Conservation (phyloP, 2,797 vertebrate species). For the Myiotriccus ornatus region DNA sequence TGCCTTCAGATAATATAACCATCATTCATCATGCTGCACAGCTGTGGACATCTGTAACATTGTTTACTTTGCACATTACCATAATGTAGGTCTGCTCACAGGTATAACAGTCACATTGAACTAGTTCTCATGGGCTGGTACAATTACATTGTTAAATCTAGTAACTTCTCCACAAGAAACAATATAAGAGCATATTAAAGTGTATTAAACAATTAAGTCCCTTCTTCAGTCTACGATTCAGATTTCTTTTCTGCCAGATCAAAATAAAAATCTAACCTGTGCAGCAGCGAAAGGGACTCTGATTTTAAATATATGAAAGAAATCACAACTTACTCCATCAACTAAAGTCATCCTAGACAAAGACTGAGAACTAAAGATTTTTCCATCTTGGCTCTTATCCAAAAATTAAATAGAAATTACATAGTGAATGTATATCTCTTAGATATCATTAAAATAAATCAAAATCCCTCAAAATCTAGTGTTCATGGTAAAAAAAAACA, state of each 20-base stretch:
- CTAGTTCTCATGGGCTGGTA: not conserved
- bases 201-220: not conserved
- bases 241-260: not conserved
- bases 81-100: not conserved
- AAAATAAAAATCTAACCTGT: not conserved
- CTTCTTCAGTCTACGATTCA: not conserved
- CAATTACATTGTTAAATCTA: not conserved
- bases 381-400: not conserved
- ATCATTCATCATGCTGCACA: not conserved
- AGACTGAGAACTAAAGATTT: not conserved
- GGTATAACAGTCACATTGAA: not conserved
- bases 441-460: not conserved
- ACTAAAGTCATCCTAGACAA: not conserved
- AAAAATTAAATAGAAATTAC: not conserved
- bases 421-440: not conserved
- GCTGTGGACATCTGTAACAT: not conserved
- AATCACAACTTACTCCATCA: not conserved
- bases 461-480: accelerated
- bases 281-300: not conserved
- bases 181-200: not conserved
- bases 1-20: not conserved
- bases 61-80: not conserved
- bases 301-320: not conserved
- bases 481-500: not conserved
- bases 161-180: not conserved